Base-by-base conservation (phyloP, 2,113 vertebrate genomes). In the Xerus inauris region DNA sequence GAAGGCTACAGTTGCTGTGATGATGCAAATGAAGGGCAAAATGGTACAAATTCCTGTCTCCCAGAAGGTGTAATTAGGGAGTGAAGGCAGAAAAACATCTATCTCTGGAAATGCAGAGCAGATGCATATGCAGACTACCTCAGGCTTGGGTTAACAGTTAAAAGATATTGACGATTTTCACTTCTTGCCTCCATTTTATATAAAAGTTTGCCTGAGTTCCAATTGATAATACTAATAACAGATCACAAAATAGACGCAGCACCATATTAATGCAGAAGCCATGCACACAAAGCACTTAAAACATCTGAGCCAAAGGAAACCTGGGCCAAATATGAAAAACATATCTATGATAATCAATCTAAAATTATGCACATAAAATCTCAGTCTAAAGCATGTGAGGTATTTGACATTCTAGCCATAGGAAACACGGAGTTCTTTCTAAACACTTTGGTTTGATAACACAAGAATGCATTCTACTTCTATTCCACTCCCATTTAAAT, bases 11-110 rank as follows among this genome's bases (percentile, higher is more conserved):
- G 83, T 92, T 94, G 93, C 92, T 95, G 94, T 97, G 96, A 97
- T 97, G 96, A 97, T 98, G 95, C 97, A 98, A 97, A 98, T 97
- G 97, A 98, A 97, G 94, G 95, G 94, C 97, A 97, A 95, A 98
- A 97, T 93, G 96, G 91, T 97, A 97, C 97, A 97, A 97, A 97
- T 96, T 95, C 76, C 54, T 94, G 59, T 97, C 93, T 96, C 97
- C 96, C 96, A 96, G 94, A 97, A 98, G 98, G 95, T 97, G 96
- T 97, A 98, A 97, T 98, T 97, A 98, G 96, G 73, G 87, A 96
- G 91, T 5, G 10, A 87, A 92, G 91, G 86, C 89, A 94, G 93
- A 96, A 96, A 97, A 97, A 93, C 94, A 96, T 97, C 91, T 57
- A 86, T 67, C 87, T 89, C 95, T 96, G n/a, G 87, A 93, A 97